These are phyloP conservation scores for Axis porcinus DNA, from an alignment of 2,113 vertebrate genomes.

Conservation along the genomic window DNA sequence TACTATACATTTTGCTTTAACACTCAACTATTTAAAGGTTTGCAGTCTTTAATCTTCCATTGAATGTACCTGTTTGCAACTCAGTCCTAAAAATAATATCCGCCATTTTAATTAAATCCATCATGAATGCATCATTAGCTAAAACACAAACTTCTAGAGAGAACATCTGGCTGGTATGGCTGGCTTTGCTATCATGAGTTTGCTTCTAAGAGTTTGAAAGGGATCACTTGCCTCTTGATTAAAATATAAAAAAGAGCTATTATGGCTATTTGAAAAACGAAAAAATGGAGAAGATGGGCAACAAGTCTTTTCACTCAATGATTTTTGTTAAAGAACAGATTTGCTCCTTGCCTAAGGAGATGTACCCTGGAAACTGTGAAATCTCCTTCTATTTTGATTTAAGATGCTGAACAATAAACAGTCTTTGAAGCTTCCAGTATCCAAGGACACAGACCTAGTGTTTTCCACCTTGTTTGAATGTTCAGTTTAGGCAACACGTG, in stretches of 20 bases:
- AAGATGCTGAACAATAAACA: conserved; percentile 74
- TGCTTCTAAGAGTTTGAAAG: not conserved
- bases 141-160: not conserved
- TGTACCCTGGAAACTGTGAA: conserved; percentile 58
- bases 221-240: not conserved
- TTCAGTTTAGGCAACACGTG: conserved; percentile 72
- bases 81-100: not conserved
- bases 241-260: not conserved
- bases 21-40: conserved; percentile 15
- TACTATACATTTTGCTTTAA: not conserved
- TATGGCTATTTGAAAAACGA: not conserved
- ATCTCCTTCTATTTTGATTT: conserved; percentile 75
- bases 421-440: conserved; percentile 71
- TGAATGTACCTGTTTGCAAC: not conserved
- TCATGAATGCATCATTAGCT: not conserved
- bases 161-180: not conserved
- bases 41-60: not conserved
- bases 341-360: conserved; percentile 27
- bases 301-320: not conserved
- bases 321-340: conserved; percentile 35
- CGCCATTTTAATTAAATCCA: not conserved
- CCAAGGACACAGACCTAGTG: conserved; percentile 73
- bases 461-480: conserved; percentile 76
- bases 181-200: not conserved
- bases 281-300: not conserved